phyloP scores from a whole-genome alignment of 2,113 vertebrate species.

The Promerops cafer region DNA sequence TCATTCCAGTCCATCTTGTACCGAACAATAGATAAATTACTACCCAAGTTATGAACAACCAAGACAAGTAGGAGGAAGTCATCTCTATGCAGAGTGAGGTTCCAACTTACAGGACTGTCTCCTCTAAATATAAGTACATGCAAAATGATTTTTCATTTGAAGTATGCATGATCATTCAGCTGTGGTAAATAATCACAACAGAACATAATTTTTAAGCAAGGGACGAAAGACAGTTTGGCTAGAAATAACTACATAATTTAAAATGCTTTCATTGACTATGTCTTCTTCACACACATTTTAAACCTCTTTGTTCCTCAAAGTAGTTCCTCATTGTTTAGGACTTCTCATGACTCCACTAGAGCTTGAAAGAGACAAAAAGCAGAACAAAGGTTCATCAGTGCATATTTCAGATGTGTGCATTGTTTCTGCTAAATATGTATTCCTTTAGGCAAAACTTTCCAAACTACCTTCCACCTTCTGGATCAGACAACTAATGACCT shows the following conservation, averaged over 20 bases:
- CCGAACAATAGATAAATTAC: not conserved
- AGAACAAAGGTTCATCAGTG: conserved; percentile 24
- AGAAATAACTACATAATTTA: not conserved
- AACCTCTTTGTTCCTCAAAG: not conserved
- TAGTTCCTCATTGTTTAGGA: not conserved
- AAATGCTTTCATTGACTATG: not conserved
- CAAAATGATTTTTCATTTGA: not conserved
- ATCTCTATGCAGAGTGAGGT: not conserved
- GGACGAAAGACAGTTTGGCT: not conserved
- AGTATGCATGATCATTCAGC: not conserved
- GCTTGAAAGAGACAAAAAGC: not conserved
- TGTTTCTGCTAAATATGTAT: not conserved
- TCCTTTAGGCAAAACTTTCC: not conserved
- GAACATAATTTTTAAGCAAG: not conserved
- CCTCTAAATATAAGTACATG: not conserved
- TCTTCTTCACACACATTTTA: not conserved
- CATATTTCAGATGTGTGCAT: not conserved
- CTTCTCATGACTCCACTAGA: not conserved
- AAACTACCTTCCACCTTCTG: conserved; percentile 7
- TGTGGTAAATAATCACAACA: not conserved
- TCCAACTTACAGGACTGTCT: not conserved
- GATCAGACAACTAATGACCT: conserved; percentile 8
- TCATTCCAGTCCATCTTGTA: not conserved
- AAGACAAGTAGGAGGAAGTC: not conserved
- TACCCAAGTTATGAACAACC: not conserved